These are phyloP conservation scores for Atrichornis clamosus DNA, from an alignment of 2,113 vertebrate genomes.

Conservation along the genomic window DNA sequence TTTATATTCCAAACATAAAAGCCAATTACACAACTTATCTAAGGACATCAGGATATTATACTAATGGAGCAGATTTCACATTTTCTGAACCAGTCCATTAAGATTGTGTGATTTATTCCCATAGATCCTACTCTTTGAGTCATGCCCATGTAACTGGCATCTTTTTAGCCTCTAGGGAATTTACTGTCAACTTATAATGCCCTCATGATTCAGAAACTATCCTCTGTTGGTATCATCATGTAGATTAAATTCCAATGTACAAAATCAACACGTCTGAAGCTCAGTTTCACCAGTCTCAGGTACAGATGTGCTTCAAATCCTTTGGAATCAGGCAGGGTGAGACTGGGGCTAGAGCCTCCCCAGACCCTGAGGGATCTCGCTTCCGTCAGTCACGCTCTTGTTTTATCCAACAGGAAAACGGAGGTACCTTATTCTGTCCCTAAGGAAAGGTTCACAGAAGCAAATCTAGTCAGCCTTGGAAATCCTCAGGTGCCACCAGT, in stretches of 20 bases:
- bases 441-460: neutral
- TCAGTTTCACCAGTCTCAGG: neutral
- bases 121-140: neutral
- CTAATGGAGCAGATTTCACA: neutral
- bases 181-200: neutral
- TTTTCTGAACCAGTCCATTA: neutral
- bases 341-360: accelerated
- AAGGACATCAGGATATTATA: neutral
- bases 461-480: neutral
- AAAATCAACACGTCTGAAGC: neutral
- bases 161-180: neutral
- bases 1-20: neutral
- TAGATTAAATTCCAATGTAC: neutral
- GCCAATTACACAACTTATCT: neutral
- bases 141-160: neutral
- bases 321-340: neutral
- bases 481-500: neutral
- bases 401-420: neutral
- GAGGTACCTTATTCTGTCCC: neutral
- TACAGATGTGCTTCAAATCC: neutral
- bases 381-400: neutral
- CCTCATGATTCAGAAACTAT: neutral
- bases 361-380: neutral
- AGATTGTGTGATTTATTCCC: neutral
- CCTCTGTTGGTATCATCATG: neutral